A percentile compares a stretch with the other conserved stretches of the same genome.
Evolutionary conservation across 2,797 vertebrate genomes (phyloP).

Genomic region (Phaenicophaeus curvirostris): DNA sequence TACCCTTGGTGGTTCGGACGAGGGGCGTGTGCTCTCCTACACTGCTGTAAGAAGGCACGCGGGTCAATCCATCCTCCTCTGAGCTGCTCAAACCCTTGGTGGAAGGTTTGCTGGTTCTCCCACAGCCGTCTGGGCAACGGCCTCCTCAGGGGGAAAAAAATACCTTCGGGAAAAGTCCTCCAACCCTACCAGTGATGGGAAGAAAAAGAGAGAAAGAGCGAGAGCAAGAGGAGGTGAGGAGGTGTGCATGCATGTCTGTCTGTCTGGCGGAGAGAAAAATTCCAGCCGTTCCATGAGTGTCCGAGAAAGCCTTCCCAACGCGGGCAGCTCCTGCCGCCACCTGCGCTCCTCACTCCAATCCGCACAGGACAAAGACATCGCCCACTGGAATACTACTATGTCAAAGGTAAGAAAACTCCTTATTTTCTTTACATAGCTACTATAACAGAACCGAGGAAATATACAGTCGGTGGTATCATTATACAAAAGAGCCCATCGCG

Average conservation of each 20-base stretch:
- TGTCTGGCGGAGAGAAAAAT: not conserved
- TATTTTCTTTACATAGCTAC: constrained; percentile 48
- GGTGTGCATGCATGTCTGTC: not conserved
- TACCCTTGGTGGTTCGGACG: not conserved
- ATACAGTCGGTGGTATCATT: constrained; percentile 5
- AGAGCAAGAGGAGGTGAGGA: not conserved
- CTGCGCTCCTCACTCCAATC: not conserved
- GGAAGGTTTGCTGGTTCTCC: not conserved
- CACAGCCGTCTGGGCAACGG: not conserved
- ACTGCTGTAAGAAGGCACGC: not conserved
- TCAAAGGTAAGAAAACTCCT: constrained; percentile 44
- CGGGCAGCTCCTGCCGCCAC: not conserved
- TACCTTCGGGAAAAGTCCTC: constrained; percentile 15
- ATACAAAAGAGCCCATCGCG: constrained; percentile 5
- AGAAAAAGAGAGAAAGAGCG: not conserved
- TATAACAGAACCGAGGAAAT: constrained; percentile 40
- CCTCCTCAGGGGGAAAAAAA: not conserved
- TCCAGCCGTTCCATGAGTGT: not conserved
- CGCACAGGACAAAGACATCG: not conserved
- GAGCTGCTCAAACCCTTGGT: not conserved
- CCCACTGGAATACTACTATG: not conserved
- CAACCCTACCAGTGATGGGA: not conserved
- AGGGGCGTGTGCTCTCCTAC: not conserved
- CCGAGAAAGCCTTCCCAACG: not conserved
- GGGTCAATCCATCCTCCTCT: not conserved